Evolutionary conservation across 2,797 vertebrate species (phyloP).

Genomic region (Fistularia commersonii): DNA sequence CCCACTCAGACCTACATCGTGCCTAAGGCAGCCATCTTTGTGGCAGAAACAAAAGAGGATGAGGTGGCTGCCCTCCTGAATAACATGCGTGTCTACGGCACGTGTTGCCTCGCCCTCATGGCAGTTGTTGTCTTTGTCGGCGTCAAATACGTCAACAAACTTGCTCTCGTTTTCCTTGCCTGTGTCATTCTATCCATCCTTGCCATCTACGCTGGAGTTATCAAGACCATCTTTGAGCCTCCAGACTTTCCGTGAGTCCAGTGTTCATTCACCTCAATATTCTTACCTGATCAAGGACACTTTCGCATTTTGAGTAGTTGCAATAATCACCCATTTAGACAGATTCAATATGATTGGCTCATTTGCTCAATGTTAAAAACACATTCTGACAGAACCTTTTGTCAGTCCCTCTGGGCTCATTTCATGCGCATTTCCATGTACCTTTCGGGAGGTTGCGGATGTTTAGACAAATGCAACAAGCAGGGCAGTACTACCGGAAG

Average conservation of each 20-base stretch:
- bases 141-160: constrained; percentile 96
- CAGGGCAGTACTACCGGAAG: no score
- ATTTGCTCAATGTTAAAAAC: no score
- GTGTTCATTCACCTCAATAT: background rate
- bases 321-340: no score
- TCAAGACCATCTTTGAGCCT: constrained; percentile 90
- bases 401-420: no score
- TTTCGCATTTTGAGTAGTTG: background rate
- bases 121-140: constrained; percentile 91
- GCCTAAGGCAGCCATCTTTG: constrained; percentile 88
- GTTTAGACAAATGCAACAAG: no score
- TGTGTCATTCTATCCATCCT: constrained; percentile 95
- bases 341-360: no score
- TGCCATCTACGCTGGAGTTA: constrained; percentile 93
- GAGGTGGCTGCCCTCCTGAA: constrained; percentile 80
- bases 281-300: no score
- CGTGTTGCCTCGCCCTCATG: constrained; percentile 86
- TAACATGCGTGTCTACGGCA: constrained; percentile 95
- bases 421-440: no score
- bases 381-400: no score
- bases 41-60: constrained; percentile 69
- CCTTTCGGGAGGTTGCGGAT: no score
- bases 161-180: constrained; percentile 92
- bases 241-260: constrained; percentile 88
- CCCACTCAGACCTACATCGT: constrained; percentile 88